Evolutionary conservation across 1,140 invertebrate genomes (phyloP).

Genomic region (Homarus americanus): DNA sequence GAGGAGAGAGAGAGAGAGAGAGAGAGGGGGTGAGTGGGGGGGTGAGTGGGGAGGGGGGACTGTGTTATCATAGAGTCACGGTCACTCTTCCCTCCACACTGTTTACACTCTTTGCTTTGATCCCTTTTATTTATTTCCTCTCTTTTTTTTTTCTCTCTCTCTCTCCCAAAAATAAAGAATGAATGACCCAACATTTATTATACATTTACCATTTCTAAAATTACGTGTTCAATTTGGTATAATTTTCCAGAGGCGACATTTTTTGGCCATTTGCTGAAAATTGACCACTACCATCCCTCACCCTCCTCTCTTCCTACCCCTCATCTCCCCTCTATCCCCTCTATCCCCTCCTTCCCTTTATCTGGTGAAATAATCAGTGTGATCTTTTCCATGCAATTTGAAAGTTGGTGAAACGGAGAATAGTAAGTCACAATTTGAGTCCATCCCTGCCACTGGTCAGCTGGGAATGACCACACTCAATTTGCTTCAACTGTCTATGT

Average conservation of each 20-base stretch:
- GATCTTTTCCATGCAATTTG: slow-evolving; percentile 48
- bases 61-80: slow-evolving; percentile 57
- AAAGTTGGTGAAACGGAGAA: slow-evolving; percentile 33
- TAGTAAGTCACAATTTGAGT: slow-evolving; percentile 34
- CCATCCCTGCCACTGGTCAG: slow-evolving; percentile 33
- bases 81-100: slow-evolving; percentile 17
- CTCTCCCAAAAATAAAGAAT: no score
- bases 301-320: no score
- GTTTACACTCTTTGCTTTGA: not conserved
- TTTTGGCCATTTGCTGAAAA: slow-evolving; percentile 20
- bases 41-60: not conserved
- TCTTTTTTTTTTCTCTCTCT: not conserved
- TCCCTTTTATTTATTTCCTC: not conserved
- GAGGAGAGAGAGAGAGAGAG: not conserved
- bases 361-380: slow-evolving; percentile 29
- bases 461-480: slow-evolving; percentile 56
- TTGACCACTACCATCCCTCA: no score
- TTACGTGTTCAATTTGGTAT: not conserved
- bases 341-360: slow-evolving; percentile 9
- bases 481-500: slow-evolving; percentile 41
- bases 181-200: no score
- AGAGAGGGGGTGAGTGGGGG: slow-evolving; percentile 8
- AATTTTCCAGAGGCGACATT: no score
- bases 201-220: not conserved
- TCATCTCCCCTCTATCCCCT: no score